Conservation (phyloP, 2,888 invertebrate species). For the Ochropleura leucogaster region DNA sequence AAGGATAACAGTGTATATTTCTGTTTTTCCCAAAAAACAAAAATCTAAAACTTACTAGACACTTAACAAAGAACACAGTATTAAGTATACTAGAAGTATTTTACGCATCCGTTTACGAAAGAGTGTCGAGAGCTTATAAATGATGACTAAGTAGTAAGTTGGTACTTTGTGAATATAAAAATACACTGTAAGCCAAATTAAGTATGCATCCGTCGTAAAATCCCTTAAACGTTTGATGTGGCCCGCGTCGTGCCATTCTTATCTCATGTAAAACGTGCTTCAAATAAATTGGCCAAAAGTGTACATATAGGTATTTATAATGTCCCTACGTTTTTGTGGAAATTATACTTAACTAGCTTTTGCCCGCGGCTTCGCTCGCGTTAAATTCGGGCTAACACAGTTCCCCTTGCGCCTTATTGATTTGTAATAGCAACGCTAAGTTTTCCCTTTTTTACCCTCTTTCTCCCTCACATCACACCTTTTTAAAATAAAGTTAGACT, state of each 20-base stretch:
- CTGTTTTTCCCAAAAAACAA: too few species aligned
- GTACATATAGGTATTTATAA: slow-evolving; percentile 36
- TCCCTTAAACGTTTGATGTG: slow-evolving; percentile 66
- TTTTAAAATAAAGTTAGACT: too few species aligned
- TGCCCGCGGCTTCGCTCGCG: too few species aligned
- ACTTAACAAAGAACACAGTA: background rate
- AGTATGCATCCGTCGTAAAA: slow-evolving; percentile 66
- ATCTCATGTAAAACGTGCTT: slow-evolving; percentile 64
- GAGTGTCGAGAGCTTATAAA: slow-evolving; percentile 6
- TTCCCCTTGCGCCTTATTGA: too few species aligned
- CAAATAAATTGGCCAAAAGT: slow-evolving; percentile 62
- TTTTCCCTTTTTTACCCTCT: too few species aligned
- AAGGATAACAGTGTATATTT: too few species aligned
- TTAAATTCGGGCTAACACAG: too few species aligned
- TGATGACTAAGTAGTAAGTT: slow-evolving; percentile 23
- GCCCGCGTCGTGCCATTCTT: slow-evolving; percentile 59
- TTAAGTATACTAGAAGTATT: background rate
- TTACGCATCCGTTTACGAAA: background rate
- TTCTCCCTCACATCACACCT: too few species aligned
- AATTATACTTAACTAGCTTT: background rate
- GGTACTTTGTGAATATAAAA: slow-evolving; percentile 43
- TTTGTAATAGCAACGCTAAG: too few species aligned
- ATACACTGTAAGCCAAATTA: slow-evolving; percentile 62
- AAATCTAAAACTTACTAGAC: background rate
- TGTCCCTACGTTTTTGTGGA: background rate